phyloP scores from a whole-genome alignment of 2,113 vertebrate species.

The Phocoena phocoena region DNA sequence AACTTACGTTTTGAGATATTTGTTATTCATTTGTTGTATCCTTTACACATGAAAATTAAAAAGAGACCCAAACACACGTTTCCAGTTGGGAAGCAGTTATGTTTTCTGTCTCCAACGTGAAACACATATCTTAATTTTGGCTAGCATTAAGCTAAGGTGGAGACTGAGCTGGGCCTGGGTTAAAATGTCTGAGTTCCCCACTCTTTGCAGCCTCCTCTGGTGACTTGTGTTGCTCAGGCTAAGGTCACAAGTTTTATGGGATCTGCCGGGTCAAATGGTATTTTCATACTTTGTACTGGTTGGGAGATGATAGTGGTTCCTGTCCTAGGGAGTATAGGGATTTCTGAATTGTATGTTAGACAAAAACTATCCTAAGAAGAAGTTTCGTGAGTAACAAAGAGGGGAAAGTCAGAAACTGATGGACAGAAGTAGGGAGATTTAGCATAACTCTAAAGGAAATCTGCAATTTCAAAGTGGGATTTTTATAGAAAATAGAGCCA shows the following conservation, averaged over 20 bases:
- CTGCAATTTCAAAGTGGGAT: neutral
- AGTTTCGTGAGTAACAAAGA: neutral
- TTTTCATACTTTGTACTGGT: slow-evolving; percentile 8
- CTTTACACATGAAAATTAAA: neutral
- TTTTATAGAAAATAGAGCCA: neutral
- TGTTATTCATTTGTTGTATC: neutral
- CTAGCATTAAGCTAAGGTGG: neutral
- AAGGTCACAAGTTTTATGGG: neutral
- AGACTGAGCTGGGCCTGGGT: neutral
- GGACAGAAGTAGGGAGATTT: neutral
- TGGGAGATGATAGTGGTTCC: neutral
- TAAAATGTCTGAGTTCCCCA: neutral
- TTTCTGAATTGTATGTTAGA: neutral
- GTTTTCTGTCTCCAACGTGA: neutral
- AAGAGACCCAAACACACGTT: neutral
- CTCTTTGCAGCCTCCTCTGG: neutral
- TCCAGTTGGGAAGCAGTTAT: neutral
- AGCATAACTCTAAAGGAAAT: neutral
- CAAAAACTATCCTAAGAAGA: neutral
- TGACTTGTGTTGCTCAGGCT: neutral
- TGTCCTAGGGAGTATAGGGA: neutral
- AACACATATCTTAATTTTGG: neutral
- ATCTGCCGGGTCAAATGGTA: neutral
- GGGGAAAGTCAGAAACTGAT: neutral
- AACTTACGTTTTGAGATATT: neutral